Evolutionary conservation across 2,113 vertebrate species (phyloP), one percentile per base, ranked within the genome.

Genomic region (Pycnonotus jocosus): DNA sequence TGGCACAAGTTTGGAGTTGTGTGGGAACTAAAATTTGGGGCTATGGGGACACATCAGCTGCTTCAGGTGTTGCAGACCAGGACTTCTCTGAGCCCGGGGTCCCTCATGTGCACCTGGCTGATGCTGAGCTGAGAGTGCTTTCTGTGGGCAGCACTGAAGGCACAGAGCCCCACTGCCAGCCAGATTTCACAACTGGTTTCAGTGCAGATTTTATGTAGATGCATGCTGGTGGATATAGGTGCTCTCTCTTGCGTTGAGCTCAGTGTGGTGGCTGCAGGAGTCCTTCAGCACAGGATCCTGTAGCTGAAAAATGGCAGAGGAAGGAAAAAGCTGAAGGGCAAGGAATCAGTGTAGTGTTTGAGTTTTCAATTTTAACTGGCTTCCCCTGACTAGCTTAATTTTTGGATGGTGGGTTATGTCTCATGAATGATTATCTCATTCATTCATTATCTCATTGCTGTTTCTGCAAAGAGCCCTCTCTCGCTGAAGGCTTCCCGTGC

Each of bases 181-280:
- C 2, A 6, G 22, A 11, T 61, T 87, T 90, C 40, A 64, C 78
- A 80, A 0, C 37, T 30, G 54, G 7, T 42, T 82, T 58, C 28
- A 10, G 62, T 15, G 30, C 69, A 61, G 71, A 11, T 62, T 61
- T 85, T 80, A 14, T 4, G 11, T 28, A 35, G 56, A 47, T n/a
- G 6, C 47, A 9, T 0, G 0, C 27, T 33, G 51, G 35, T 86
- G 69, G 42, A 42, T 62, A 14, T 7, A 7, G 37, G 57, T 0
- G 1, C 44, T 91, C 45, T 69, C 38, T 79, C 45, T 65, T 65
- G 23, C n/a, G 48, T 48, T 38, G 24, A 71, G 60, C 72, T 78
- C 6, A 25, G 1, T 0, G 3, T 18, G 5, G 35, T 54, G 62
- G 37, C 50, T 3, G 3, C 61, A 40, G 51, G 28, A 69, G 24